phyloP scores from a whole-genome alignment of 2,113 vertebrate genomes.

The Eurypyga helias region DNA sequence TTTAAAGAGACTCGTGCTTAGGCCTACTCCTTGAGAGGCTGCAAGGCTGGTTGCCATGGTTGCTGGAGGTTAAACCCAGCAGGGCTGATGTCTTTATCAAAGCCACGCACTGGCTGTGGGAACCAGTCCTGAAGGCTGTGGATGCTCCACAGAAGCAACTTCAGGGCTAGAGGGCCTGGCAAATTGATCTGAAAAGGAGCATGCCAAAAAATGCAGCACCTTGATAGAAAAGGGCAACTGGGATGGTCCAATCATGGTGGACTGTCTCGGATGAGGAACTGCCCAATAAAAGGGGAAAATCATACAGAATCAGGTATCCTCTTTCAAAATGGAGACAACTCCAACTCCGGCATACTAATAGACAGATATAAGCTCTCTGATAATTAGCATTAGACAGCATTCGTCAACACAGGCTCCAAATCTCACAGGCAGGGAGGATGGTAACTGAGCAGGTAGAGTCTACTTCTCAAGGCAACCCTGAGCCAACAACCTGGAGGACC shows the following conservation, averaged over 20 bases:
- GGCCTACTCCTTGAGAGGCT: background rate
- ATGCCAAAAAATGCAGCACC: background rate
- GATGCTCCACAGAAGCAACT: background rate
- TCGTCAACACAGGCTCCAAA: background rate
- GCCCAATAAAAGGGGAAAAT: background rate
- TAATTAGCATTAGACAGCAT: background rate
- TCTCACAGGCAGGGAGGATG: background rate
- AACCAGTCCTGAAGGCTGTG: background rate
- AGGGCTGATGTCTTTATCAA: background rate
- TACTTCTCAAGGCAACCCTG: background rate
- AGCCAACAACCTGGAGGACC: background rate
- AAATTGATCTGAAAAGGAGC: background rate
- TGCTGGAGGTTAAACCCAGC: background rate
- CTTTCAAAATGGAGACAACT: background rate
- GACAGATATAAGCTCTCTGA: background rate
- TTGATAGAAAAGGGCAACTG: background rate
- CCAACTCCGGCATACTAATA: background rate
- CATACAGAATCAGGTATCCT: background rate
- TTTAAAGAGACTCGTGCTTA: background rate
- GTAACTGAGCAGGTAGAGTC: background rate
- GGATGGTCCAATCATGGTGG: background rate
- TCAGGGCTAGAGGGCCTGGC: background rate
- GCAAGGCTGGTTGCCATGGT: background rate
- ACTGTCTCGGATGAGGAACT: background rate
- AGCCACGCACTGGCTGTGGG: background rate